Percentiles rank a stretch among this genome's conserved stretches.
Conservation (phyloP, 2,113 vertebrate species). For the Python bivittatus region DNA sequence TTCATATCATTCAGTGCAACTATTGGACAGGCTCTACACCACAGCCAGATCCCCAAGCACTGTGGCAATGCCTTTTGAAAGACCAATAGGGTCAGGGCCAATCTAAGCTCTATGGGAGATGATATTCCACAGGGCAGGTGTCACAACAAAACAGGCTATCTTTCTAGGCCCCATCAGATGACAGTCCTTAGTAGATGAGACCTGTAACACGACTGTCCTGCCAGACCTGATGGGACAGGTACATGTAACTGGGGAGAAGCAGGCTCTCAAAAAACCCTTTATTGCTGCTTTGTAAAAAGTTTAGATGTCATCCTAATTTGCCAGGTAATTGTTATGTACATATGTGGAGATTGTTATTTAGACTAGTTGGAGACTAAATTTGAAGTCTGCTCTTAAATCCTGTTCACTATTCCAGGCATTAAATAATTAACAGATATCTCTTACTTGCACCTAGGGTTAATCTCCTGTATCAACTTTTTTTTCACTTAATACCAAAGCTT, state of each 20-base stretch:
- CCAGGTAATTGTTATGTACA: background rate
- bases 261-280: background rate
- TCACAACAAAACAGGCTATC: background rate
- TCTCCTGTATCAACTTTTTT: background rate
- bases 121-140: background rate
- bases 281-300: background rate
- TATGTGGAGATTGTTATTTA: background rate
- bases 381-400: background rate
- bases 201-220: background rate
- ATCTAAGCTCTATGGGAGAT: background rate
- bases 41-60: background rate
- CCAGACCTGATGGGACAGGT: background rate
- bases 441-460: background rate
- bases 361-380: background rate
- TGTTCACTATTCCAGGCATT: background rate
- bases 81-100: background rate
- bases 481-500: background rate
- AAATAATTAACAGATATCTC: background rate
- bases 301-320: background rate
- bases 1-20: background rate
- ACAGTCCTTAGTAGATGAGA: background rate
- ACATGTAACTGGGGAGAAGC: background rate
- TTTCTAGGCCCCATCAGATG: background rate
- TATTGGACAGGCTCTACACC: background rate
- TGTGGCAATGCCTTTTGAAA: too few species aligned